These are phyloP conservation scores for Platygyra sinensis DNA, from an alignment of 64 coral and sea anemone species.

Conservation along the genomic window DNA sequence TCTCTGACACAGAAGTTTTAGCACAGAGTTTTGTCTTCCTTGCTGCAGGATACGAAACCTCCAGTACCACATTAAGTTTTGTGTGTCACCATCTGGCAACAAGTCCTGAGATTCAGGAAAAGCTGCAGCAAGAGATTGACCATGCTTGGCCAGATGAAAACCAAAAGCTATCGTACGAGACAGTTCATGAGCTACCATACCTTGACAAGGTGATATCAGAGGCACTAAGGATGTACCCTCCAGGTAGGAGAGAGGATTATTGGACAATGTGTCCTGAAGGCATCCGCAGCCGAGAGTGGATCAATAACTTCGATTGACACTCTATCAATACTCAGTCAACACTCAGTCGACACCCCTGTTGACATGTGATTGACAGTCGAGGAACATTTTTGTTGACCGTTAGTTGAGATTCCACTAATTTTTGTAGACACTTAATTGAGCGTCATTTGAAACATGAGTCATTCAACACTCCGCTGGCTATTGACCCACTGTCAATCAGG, in stretches of 20 bases:
- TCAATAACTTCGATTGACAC: no score
- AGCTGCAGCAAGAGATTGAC: slow-evolving; percentile 40
- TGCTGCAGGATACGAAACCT: slow-evolving; percentile 24
- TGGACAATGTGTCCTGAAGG: neutral
- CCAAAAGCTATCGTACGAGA: slow-evolving; percentile 25
- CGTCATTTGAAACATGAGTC: no score
- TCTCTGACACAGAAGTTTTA: slow-evolving; percentile 12
- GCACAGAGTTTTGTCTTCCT: slow-evolving; percentile 26
- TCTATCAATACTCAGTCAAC: no score
- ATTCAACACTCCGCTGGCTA: no score
- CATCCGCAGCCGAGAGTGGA: no score
- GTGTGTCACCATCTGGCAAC: neutral
- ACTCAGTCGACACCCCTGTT: no score
- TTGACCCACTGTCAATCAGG: no score
- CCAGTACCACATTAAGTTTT: slow-evolving; percentile 11
- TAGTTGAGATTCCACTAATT: no score
- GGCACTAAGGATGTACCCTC: slow-evolving; percentile 21
- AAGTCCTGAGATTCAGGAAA: slow-evolving; percentile 36
- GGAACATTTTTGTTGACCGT: no score
- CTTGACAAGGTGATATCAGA: slow-evolving; percentile 51
- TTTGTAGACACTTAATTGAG: no score
- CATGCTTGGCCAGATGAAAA: slow-evolving; percentile 2
- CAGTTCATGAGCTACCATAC: slow-evolving; percentile 19
- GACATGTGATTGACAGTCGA: no score
- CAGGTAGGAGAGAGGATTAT: neutral